Evolutionary conservation across 2,888 invertebrate genomes (phyloP).

Genomic region (Azorinus chamasolen): DNA sequence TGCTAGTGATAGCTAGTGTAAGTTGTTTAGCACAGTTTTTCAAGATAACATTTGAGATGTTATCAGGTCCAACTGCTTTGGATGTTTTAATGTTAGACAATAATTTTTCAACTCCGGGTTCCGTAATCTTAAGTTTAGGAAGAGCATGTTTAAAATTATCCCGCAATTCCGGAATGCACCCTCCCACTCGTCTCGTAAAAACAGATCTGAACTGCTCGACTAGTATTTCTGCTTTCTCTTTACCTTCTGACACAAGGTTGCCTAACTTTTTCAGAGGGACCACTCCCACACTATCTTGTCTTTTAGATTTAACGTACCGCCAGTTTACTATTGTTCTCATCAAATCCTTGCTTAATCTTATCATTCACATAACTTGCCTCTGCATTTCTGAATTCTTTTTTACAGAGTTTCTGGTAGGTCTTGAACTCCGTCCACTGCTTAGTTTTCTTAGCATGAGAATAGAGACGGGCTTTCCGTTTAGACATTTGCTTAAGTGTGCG

Average conservation of each 20-base stretch:
- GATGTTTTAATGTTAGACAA: slow-evolving; percentile 26
- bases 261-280: slow-evolving; percentile 51
- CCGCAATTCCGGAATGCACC: background rate
- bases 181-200: slow-evolving; percentile 32
- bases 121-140: background rate
- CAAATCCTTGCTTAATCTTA: slow-evolving; percentile 38
- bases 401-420: slow-evolving; percentile 46
- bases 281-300: slow-evolving; percentile 46
- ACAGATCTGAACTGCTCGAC: slow-evolving; percentile 52
- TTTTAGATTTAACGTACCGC: slow-evolving; percentile 50
- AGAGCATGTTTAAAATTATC: slow-evolving; percentile 3
- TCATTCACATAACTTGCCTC: slow-evolving; percentile 32
- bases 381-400: slow-evolving; percentile 29
- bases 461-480: slow-evolving; percentile 24
- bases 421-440: slow-evolving; percentile 26
- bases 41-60: slow-evolving; percentile 28
- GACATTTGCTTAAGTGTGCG: too few species aligned
- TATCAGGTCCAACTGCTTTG: slow-evolving; percentile 52
- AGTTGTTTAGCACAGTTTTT: slow-evolving; percentile 36
- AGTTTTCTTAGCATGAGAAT: slow-evolving; percentile 34
- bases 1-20: slow-evolving; percentile 23
- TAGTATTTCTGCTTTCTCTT: slow-evolving; percentile 46
- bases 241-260: slow-evolving; percentile 29
- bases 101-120: slow-evolving; percentile 17
- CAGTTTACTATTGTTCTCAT: slow-evolving; percentile 57